Evolutionary conservation across 1,140 invertebrate genomes (phyloP), one percentile per base, ranked within the genome.

Genomic region (Archegozetes longisetosus): DNA sequence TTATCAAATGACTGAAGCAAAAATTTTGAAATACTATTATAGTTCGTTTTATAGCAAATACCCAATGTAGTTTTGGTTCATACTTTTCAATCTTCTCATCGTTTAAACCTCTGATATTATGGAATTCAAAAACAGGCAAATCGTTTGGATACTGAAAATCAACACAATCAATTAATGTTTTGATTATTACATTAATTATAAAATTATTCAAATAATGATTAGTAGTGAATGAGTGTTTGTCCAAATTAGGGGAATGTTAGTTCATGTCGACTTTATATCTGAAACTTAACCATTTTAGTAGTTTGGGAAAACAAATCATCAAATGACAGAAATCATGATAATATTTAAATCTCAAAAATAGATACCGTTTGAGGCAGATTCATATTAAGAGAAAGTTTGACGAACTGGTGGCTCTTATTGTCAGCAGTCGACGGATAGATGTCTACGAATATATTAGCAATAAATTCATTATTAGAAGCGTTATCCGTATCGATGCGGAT

Each of bases 101-200:
- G n/a, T n/a, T 55, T 22, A 55, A 27, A 40, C 53, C 53, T n/a
- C 53, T 24, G 2, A 27, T 22, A 29, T 28, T 55, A 9, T 27
- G 13, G 12, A 55, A 20, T 12, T 55, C 13, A 29, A 55, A 28
- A 3, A 28, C 9, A 20, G 53, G 53, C 3, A 14, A 28, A 17
- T 55, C 53, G 4, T 55, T 17, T 2, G 53, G 53, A 55, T 55
- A 55, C 53, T 55, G 14, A 24, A 53, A 27, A 53, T 14, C 9
- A 24, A 9, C 9, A 51, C 20, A 6, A 12, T 17, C 20, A 23
- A 17, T 51, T 25, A 24, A 53, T 4, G 4, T 53, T n/a, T 9
- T 14, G 20, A 20, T 29, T 9, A 1, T 28, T 2, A 14, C 13
- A n/a, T 14, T n/a, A 28, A 29, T 20, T 2, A 20, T n/a, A 55